Evolutionary conservation across 2,888 invertebrate species (phyloP).

Genomic region (Drosophila picticornis): DNA sequence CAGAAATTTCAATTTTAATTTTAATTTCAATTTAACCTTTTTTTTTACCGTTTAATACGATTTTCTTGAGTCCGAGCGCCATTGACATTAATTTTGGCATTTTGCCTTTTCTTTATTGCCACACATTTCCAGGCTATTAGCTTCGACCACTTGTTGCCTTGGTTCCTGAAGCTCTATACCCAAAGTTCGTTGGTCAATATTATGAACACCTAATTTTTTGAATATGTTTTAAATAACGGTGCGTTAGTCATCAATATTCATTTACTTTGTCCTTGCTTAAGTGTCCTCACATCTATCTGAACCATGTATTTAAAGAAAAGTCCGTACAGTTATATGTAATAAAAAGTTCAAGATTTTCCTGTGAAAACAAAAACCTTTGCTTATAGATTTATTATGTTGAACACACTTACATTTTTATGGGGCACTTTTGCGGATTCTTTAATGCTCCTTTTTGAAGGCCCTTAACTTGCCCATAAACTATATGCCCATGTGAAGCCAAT

Average conservation of each 20-base stretch:
- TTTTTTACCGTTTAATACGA: conserved; percentile 47
- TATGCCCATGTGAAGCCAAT: conserved; percentile 37
- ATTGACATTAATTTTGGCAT: conserved; percentile 56
- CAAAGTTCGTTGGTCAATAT: not conserved
- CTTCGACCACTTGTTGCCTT: conserved; percentile 50
- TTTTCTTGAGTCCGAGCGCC: conserved; percentile 32
- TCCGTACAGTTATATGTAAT: not conserved
- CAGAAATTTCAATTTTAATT: conserved; percentile 32
- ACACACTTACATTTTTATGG: conserved; percentile 42
- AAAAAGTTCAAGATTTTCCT: not conserved
- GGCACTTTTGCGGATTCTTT: conserved; percentile 45
- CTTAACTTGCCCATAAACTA: conserved; percentile 27
- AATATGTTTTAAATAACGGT: not conserved
- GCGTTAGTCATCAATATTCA: not conserved
- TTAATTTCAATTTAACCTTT: conserved; percentile 15
- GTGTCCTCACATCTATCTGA: not conserved
- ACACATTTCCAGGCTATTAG: conserved; percentile 72
- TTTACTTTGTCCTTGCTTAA: not conserved
- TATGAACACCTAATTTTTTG: not conserved
- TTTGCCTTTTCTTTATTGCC: conserved; percentile 12
- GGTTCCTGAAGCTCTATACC: not conserved
- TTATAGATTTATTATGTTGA: not conserved
- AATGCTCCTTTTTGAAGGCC: conserved; percentile 44
- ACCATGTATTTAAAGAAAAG: not conserved
- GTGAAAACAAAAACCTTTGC: not conserved